Percentiles rank a stretch among this genome's conserved stretches.
Evolutionary conservation across 2,888 invertebrate genomes (phyloP).

Genomic region (Arge pagana): DNA sequence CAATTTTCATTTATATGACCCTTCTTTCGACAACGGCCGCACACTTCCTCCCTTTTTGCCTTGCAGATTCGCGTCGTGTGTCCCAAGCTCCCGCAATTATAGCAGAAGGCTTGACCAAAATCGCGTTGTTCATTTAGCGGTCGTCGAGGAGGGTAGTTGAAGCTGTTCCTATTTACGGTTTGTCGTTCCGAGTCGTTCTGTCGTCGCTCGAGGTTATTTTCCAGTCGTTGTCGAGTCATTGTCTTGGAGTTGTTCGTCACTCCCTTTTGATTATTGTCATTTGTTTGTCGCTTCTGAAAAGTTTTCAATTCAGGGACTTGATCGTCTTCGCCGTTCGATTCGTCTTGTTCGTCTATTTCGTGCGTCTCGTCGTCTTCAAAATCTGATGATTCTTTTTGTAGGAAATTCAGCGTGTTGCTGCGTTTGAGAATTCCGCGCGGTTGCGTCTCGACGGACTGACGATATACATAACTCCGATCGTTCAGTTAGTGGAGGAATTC

Average conservation of each 20-base stretch:
- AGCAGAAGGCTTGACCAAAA: slow-evolving; percentile 20
- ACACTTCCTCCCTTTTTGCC: not conserved
- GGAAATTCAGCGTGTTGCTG: too few relatives aligned
- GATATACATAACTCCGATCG: slow-evolving; percentile 3
- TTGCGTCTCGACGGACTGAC: not conserved
- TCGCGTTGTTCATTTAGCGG: not conserved
- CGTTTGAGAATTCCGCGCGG: too few relatives aligned
- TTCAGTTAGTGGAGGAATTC: slow-evolving; percentile 1
- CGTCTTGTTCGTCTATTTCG: not conserved
- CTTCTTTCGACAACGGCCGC: not conserved
- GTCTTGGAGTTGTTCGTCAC: slow-evolving; percentile 17
- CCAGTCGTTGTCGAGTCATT: slow-evolving; percentile 17
- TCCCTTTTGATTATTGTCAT: not conserved
- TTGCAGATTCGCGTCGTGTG: not conserved
- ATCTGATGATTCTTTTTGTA: too few relatives aligned
- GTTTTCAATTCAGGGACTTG: not conserved
- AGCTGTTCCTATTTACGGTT: not conserved
- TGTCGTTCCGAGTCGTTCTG: slow-evolving; percentile 10
- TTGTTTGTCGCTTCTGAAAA: not conserved
- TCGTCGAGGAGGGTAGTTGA: not conserved
- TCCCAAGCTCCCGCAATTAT: not conserved
- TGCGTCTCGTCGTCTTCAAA: not conserved
- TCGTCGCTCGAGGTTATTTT: slow-evolving; percentile 21
- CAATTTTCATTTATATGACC: slow-evolving; percentile 20
- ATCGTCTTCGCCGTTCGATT: slow-evolving; percentile 5